Conservation (phyloP, 2,888 invertebrate genomes). For the Drosophila mimica region DNA sequence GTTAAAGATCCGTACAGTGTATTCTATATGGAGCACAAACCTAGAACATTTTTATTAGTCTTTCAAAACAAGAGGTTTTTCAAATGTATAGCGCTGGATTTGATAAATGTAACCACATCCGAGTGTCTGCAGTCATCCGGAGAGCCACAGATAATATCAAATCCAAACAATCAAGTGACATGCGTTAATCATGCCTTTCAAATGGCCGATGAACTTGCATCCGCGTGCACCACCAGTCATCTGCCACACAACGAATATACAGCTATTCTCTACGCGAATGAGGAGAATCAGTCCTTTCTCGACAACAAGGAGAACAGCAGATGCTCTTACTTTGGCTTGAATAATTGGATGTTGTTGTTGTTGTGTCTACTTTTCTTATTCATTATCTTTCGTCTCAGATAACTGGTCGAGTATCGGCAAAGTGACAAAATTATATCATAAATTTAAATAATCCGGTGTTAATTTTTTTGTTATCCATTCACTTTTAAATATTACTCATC, state of each 20-base stretch:
- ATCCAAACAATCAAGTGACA: slow-evolving; percentile 1
- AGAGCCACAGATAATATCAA: background rate
- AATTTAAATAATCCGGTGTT: background rate
- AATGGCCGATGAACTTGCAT: slow-evolving; percentile 32
- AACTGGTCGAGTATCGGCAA: background rate
- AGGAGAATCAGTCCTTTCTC: background rate
- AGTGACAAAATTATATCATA: background rate
- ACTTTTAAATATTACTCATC: background rate
- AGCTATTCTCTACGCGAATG: slow-evolving; percentile 27
- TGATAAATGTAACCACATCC: background rate
- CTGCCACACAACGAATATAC: slow-evolving; percentile 6
- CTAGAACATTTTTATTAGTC: slow-evolving; percentile 5
- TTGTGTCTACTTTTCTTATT: background rate
- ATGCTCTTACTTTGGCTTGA: background rate
- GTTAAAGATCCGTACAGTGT: slow-evolving; percentile 17
- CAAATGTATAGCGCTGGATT: slow-evolving; percentile 6
- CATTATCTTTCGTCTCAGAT: background rate
- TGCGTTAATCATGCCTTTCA: slow-evolving; percentile 24
- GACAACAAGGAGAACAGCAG: background rate
- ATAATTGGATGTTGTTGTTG: slow-evolving; percentile 18
- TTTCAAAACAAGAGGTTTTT: slow-evolving; percentile 2
- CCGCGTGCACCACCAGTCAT: slow-evolving; percentile 8
- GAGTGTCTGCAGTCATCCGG: slow-evolving; percentile 5
- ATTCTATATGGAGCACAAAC: slow-evolving; percentile 5
- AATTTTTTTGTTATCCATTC: background rate